phyloP scores from a whole-genome alignment of 2,113 vertebrate species.

The Tupaia chinensis region DNA sequence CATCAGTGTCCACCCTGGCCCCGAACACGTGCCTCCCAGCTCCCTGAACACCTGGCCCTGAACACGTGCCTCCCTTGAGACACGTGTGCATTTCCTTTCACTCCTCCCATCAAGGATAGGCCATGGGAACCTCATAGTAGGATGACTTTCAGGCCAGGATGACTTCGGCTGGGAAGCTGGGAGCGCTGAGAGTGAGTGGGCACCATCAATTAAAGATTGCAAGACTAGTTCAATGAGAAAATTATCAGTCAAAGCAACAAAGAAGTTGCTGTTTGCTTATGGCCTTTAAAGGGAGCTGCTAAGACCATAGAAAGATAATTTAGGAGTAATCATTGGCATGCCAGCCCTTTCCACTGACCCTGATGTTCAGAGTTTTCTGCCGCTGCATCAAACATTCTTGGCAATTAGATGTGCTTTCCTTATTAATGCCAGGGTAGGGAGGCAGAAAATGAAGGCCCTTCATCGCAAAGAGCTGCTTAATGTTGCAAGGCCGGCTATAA shows the following conservation, averaged over 20 bases:
- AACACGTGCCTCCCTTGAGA: fast-evolving
- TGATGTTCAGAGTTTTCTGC: not conserved
- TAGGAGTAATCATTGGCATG: not conserved
- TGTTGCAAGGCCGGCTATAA: not conserved
- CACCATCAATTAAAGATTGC: not conserved
- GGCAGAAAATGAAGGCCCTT: slow-evolving; percentile 53
- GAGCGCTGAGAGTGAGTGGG: not conserved
- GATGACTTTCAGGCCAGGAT: fast-evolving
- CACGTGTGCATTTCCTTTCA: fast-evolving
- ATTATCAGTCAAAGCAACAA: not conserved
- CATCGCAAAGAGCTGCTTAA: not conserved
- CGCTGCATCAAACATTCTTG: not conserved
- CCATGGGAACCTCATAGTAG: not conserved
- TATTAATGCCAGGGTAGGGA: slow-evolving; percentile 33
- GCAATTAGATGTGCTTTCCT: slow-evolving; percentile 51
- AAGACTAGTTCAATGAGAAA: not conserved
- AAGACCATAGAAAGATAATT: slow-evolving; percentile 39
- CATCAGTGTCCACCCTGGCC: not conserved
- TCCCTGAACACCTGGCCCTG: not conserved
- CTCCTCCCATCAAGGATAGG: not conserved
- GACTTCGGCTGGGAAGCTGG: not conserved
- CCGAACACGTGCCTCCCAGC: fast-evolving
- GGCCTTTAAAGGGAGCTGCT: slow-evolving; percentile 3
- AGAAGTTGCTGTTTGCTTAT: slow-evolving; percentile 34
- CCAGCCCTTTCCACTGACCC: slow-evolving; percentile 29